Evolutionary conservation across 2,113 vertebrate genomes (phyloP), one percentile per base, ranked within the genome.

Genomic region (Neomonachus schauinslandi): DNA sequence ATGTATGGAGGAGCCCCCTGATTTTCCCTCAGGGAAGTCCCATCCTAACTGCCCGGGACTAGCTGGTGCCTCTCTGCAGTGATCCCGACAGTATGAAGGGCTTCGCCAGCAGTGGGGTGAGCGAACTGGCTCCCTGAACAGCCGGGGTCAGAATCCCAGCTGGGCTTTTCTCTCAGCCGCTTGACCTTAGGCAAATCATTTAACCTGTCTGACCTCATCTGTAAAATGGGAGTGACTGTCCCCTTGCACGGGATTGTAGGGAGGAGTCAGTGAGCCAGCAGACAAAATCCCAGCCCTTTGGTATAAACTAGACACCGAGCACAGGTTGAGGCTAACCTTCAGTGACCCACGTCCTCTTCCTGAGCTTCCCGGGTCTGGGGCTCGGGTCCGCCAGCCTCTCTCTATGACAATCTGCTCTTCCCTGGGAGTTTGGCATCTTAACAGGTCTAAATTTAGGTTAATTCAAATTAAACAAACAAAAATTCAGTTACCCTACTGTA

Each of bases 381-480:
- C 28, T 39, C 2, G 12, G 51, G 3, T 42, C 33, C 61, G 22
- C 82, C 1, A 4, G 8, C 16, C 51, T 39, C 9, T 0, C 36
- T 91, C 65, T 61, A 31, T 4, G 63, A 28, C 82, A 77, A 63
- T 26, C 42, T 31, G 61, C 42, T 83, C 87, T 85, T 39, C 42
- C 5, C 28, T 42, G 51, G 33, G 76, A n/a, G 21, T 11, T 19
- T 42, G 49, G 49, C 39, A 74, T 92, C 53, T 74, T 76, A 33
- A 83, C n/a, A 88, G 77, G 33, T 82, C 72, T 92, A 61, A 15
- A 51, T 72, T 49, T 79, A 46, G 11, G 11, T 95, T 79, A 53
- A 91, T 93, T 59, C 80, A 77, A 74, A 74, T 92, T 74, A 61
- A 87, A 76, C 46, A 76, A 77, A 77, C 59, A 28, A 76, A 85